Evolutionary conservation across 2,888 invertebrate species (phyloP).

Genomic region (Hymenopus coronatus): DNA sequence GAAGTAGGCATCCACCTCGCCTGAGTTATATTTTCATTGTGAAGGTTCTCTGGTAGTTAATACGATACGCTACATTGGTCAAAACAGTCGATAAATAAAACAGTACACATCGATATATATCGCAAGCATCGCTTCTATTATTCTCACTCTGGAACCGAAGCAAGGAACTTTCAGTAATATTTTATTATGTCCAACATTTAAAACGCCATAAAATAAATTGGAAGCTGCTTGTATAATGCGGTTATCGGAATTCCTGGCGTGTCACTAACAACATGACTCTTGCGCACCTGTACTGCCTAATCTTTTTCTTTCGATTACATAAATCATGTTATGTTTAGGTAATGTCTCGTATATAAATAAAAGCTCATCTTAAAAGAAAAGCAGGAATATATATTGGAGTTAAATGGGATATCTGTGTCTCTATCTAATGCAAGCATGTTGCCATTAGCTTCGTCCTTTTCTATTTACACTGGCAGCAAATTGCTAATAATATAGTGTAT

Average conservation of each 20-base stretch:
- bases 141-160: background rate
- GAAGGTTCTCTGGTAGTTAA: background rate
- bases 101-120: background rate
- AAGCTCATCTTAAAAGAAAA: too few relatives aligned
- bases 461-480: too few relatives aligned
- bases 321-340: too few relatives aligned
- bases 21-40: background rate
- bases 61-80: background rate
- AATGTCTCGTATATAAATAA: too few relatives aligned
- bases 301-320: background rate
- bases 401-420: too few relatives aligned
- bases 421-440: too few relatives aligned
- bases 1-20: too few relatives aligned
- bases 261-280: background rate
- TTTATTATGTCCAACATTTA: slow-evolving; percentile 22
- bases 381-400: too few relatives aligned
- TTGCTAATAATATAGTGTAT: too few relatives aligned
- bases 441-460: too few relatives aligned
- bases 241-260: background rate
- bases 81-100: background rate
- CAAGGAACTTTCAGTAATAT: background rate
- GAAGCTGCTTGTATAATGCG: slow-evolving; percentile 23
- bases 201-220: slow-evolving; percentile 30
- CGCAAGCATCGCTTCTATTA: background rate
- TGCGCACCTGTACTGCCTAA: background rate